phyloP scores from a whole-genome alignment of 2,113 vertebrate species.

The Dinomys branickii region DNA sequence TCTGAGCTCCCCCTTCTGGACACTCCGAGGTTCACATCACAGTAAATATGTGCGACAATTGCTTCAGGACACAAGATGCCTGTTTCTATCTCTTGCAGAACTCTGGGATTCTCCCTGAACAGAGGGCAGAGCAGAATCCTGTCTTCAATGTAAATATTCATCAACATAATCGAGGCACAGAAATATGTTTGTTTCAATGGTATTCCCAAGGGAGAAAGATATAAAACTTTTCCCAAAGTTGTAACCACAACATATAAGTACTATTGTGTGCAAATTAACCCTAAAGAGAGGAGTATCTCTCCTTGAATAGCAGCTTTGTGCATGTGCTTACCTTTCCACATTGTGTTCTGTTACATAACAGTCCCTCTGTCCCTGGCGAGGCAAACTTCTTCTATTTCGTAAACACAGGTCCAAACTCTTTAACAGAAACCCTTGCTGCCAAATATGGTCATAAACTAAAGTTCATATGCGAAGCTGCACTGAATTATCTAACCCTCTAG shows the following conservation, averaged over 20 bases:
- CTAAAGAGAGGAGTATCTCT: not conserved
- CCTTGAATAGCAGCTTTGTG: not conserved
- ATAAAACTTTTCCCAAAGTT: not conserved
- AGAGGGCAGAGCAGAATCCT: not conserved
- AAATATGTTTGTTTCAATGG: not conserved
- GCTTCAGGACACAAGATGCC: not conserved
- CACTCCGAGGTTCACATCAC: not conserved
- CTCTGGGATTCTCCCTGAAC: not conserved
- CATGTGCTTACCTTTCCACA: not conserved
- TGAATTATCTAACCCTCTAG: not conserved
- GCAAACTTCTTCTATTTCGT: not conserved
- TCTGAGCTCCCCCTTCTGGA: not conserved
- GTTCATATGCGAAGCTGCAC: not conserved
- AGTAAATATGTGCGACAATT: not conserved
- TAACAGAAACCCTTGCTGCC: not conserved
- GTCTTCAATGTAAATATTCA: not conserved
- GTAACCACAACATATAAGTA: not conserved
- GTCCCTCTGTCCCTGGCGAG: not conserved
- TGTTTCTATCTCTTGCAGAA: not conserved
- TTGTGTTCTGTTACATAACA: not conserved
- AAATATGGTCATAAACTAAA: not conserved
- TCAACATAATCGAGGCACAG: rapidly evolving
- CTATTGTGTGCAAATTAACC: not conserved
- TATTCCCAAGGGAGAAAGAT: not conserved
- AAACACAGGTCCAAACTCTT: not conserved